Percentiles rank a stretch among this genome's conserved stretches.
phyloP scores from a whole-genome alignment of 1,140 invertebrate genomes.

The Globodera ellingtonae region DNA sequence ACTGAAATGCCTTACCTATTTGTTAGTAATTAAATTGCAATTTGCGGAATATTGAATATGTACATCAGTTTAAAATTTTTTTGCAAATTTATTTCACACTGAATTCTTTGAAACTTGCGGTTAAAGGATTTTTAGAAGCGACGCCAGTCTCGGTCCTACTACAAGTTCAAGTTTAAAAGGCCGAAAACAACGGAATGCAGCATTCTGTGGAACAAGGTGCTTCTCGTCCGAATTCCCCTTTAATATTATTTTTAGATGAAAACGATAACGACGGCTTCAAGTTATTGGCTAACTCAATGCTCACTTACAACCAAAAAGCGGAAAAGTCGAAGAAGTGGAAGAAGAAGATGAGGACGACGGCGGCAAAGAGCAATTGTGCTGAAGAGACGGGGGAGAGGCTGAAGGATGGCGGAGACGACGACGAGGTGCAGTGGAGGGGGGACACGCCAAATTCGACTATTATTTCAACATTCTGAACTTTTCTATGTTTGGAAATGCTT shows the following conservation, averaged over 20 bases:
- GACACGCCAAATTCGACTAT: neutral
- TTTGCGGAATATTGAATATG: too few relatives aligned
- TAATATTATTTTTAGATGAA: neutral
- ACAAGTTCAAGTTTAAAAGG: too few relatives aligned
- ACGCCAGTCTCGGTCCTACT: too few relatives aligned
- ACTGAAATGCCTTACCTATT: too few relatives aligned
- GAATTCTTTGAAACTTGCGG: too few relatives aligned
- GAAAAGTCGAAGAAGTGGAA: neutral
- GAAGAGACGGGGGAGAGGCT: neutral
- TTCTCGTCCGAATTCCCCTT: too few relatives aligned
- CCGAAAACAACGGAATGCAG: too few relatives aligned
- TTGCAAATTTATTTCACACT: too few relatives aligned
- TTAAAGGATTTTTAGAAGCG: too few relatives aligned
- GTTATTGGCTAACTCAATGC: neutral
- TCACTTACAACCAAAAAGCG: constrained; percentile 1
- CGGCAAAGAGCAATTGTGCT: neutral
- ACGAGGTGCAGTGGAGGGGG: neutral
- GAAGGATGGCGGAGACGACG: neutral
- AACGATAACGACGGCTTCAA: neutral
- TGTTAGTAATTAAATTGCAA: too few relatives aligned
- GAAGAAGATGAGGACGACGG: neutral
- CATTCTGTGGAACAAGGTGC: too few relatives aligned
- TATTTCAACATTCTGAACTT: neutral
- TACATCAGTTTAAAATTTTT: too few relatives aligned
- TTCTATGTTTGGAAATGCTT: neutral